Evolutionary conservation across 64 coral and sea anemone species (phyloP), one percentile per base, ranked within the genome.

Genomic region (Montipora efflorescens): DNA sequence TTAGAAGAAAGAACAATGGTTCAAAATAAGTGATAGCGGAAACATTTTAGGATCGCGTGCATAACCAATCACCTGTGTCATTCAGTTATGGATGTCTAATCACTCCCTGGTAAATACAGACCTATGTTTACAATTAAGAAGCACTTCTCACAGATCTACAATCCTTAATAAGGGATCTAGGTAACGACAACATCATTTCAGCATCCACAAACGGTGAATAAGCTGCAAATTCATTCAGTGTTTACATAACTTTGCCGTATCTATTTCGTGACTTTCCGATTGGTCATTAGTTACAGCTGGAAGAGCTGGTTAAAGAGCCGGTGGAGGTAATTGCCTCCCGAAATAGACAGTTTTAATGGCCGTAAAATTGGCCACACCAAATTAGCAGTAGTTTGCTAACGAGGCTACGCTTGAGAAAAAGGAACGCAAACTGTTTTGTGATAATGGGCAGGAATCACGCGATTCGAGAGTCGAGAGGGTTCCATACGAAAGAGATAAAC

Each of bases 291-390:
- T 86, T 86, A 86, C 82, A 86, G 59, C 6, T 50, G 45, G 68
- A n/a, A 20, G 82, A 36, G 3, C 44, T 47, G n/a, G 82, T 86
- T 86, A 86, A 86, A 71, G 64, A 86, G 66, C 82, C 70, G 82
- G 82, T 71, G 82, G 64, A 47, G 46, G 82, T 70, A 86, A 86
- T 86, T 86, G 67, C 13, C 50, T 86, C 82, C 82, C 44, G 82
- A 86, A 86, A 86, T 86, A 86, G 82, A 86, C 82, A 86, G 64
- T 4, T 86, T 86, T 86, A 86, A 86, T 86, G 82, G 45, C 82
- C 82, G 66, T 86, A 49, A 86, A 86, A 86, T 86, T 18, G 82
- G 48, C 19, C 16, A 86, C 5, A 86, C 82, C 66, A 86, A 78
- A 78, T 78, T 78, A 47, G 5, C 76, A 78, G 70, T 86, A 47